Percentiles rank a stretch among this genome's conserved stretches.
Conservation (phyloP, 2,888 invertebrate genomes). For the Chrysina gloriosa region DNA sequence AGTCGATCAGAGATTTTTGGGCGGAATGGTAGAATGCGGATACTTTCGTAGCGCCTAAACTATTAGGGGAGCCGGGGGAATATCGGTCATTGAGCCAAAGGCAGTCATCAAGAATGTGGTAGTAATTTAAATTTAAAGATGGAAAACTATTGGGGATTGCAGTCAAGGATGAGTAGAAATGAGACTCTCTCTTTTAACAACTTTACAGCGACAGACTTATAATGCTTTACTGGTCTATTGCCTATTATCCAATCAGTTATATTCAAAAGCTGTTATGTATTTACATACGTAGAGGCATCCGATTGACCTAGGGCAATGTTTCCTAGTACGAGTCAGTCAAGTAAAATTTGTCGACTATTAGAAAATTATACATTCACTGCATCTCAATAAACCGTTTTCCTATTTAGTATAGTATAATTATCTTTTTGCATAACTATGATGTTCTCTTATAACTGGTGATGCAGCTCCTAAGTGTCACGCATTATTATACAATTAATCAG, state of each 20-base stretch:
- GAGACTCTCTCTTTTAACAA: too few relatives aligned
- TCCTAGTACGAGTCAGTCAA: neutral
- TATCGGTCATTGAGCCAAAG: too few relatives aligned
- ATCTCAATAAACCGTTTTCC: slow-evolving; percentile 6
- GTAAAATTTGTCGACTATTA: neutral
- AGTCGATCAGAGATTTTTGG: too few relatives aligned
- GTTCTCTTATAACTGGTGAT: neutral
- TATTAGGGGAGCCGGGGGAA: too few relatives aligned
- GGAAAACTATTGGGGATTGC: too few relatives aligned
- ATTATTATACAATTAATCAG: slow-evolving; percentile 19
- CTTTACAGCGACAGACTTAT: too few relatives aligned
- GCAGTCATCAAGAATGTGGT: too few relatives aligned
- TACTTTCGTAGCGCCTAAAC: too few relatives aligned
- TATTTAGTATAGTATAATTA: neutral
- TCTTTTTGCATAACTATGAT: slow-evolving; percentile 2
- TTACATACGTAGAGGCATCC: neutral
- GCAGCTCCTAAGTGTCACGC: slow-evolving; percentile 22
- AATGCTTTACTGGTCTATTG: neutral
- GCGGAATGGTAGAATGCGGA: too few relatives aligned
- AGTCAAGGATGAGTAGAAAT: too few relatives aligned
- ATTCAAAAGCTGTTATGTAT: neutral
- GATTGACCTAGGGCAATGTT: neutral
- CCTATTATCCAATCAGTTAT: neutral
- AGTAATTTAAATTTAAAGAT: too few relatives aligned
- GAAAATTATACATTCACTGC: slow-evolving; percentile 20